Evolutionary conservation across 2,797 vertebrate species (phyloP), one percentile per base, ranked within the genome.

Genomic region (Lacerta agilis): DNA sequence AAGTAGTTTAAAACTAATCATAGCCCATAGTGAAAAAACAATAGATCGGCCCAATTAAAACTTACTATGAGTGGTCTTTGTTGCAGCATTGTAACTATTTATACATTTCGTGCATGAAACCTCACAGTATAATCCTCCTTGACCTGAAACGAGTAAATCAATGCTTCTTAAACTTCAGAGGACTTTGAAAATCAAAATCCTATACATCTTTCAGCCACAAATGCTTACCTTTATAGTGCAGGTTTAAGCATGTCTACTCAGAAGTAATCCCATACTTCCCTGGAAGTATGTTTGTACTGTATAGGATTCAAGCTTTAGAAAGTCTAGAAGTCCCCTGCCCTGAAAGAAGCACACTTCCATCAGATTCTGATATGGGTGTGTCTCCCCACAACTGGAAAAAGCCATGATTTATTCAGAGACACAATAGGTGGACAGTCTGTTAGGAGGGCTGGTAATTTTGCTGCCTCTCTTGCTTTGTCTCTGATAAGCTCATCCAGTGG

Each of bases 41-140:
- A 43, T 85, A 75, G 41, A 84, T 93, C 83, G 88, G 91, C 84
- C 7, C 87, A 92, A 92, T 23, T 23, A 90, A 93, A 89, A 92
- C 64, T 86, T 55, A 82, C 69, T 69, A 3, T 25, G 25, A 9
- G 36, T 29, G 43, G 18, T 4, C 1, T 9, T 43, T 72, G 29
- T 66, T 45, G 67, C 5, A 38, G 1, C n/a, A 66, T 36, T 86
- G 79, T 80, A 49, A 80, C 33, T n/a, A 61, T 72, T 27, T 72
- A 58, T 61, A 55, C 87, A 3, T 89, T 75, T 77, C 86, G 27
- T 29, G 41, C 49, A 58, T 64, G 84, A 64, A 13, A 15, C 29
- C 84, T 55, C 83, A 55, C 83, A 81, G 66, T 8, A 79, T 82
- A 67, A 73, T 23, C 45, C 9, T 38, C 43, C 25, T 23, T 17